A percentile compares a stretch with the other conserved stretches of the same genome.
Evolutionary conservation across 1,140 invertebrate species (phyloP).

Genomic region (Brachionus plicatilis): DNA sequence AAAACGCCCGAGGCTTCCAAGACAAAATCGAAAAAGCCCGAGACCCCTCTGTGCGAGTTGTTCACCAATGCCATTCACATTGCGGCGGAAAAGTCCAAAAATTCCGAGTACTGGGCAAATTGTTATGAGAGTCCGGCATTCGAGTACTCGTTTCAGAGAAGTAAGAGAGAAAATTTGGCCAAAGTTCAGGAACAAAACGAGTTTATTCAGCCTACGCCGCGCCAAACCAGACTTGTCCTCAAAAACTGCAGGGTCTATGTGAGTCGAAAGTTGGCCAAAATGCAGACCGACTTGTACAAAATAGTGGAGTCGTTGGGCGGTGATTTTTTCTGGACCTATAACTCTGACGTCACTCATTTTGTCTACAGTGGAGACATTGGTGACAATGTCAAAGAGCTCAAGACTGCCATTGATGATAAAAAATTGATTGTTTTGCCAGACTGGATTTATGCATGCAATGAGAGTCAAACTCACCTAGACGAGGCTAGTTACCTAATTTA

Average conservation of each 20-base stretch:
- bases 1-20: slow-evolving; percentile 2
- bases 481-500: neutral
- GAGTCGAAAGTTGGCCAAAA: slow-evolving; percentile 15
- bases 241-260: slow-evolving; percentile 18
- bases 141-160: slow-evolving; percentile 31
- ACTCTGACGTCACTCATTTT: slow-evolving; percentile 23
- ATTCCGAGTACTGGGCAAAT: slow-evolving; percentile 10
- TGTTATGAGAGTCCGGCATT: slow-evolving; percentile 24
- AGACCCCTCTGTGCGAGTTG: slow-evolving; percentile 19
- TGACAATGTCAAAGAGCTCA: slow-evolving; percentile 23
- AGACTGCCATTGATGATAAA: neutral
- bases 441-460: slow-evolving; percentile 25
- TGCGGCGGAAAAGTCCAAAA: slow-evolving; percentile 15
- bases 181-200: neutral
- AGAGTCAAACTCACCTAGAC: neutral
- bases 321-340: slow-evolving; percentile 33
- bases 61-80: slow-evolving; percentile 38
- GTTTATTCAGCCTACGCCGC: neutral
- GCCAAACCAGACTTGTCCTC: neutral
- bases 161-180: neutral
- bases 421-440: slow-evolving; percentile 27
- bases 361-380: slow-evolving; percentile 23
- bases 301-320: slow-evolving; percentile 28
- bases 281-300: slow-evolving; percentile 7
- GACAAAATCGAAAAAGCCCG: neutral